Percentiles rank a stretch among this genome's conserved stretches.
phyloP scores from a whole-genome alignment of 2,888 invertebrate genomes.

The Scaptodrosophila latifasciaeformis region DNA sequence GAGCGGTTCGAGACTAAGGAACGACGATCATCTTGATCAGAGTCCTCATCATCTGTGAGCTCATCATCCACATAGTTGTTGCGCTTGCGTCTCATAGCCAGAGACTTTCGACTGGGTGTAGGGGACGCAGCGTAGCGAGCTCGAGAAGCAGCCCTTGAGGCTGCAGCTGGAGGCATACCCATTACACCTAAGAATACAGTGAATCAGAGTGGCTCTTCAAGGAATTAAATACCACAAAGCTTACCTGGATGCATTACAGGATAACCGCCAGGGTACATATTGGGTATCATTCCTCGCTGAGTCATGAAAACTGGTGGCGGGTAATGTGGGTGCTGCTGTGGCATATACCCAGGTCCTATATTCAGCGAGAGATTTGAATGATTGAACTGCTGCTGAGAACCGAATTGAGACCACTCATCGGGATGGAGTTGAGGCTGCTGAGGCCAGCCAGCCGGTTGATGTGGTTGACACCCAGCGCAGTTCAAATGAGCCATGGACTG shows the following conservation, averaged over 20 bases:
- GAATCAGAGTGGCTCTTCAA: background rate
- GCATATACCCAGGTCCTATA: conserved; percentile 74
- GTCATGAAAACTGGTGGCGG: conserved; percentile 75
- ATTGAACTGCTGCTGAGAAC: conserved; percentile 71
- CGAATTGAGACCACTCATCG: conserved; percentile 68
- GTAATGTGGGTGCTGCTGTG: conserved; percentile 71
- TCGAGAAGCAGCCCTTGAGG: conserved; percentile 78
- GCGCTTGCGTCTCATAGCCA: conserved; percentile 77
- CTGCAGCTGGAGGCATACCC: conserved; percentile 68
- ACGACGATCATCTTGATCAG: conserved; percentile 77
- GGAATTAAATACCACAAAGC: background rate
- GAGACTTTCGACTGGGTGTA: conserved; percentile 83
- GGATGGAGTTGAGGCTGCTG: conserved; percentile 36
- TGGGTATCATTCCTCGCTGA: conserved; percentile 67
- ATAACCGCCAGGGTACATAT: conserved; percentile 74
- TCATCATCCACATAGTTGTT: conserved; percentile 76
- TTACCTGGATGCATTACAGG: conserved; percentile 75
- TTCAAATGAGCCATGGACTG: conserved; percentile 84
- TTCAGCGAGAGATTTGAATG: conserved; percentile 79
- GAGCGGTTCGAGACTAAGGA: conserved; percentile 73
- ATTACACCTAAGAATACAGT: conserved; percentile 53
- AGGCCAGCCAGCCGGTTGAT: conserved; percentile 49
- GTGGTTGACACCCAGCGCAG: conserved; percentile 77
- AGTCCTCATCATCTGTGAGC: conserved; percentile 79
- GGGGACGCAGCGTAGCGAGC: conserved; percentile 81